Evolutionary conservation across 2,797 vertebrate genomes (phyloP).

Genomic region (Poeciliopsis turneri): DNA sequence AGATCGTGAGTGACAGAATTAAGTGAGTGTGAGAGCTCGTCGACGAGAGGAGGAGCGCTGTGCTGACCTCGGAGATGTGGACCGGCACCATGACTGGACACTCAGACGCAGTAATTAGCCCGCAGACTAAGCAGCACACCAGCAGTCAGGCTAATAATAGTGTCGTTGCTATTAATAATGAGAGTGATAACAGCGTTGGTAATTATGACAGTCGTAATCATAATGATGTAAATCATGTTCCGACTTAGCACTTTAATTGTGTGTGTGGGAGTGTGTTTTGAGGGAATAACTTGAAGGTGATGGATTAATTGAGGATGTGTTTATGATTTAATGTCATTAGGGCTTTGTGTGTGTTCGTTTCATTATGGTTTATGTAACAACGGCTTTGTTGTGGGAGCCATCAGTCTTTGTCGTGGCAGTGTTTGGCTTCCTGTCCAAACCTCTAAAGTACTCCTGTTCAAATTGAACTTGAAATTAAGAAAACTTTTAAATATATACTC

Average conservation of each 20-base stretch:
- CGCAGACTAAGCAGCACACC: slow-evolving; percentile 55
- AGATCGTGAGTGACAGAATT: slow-evolving; percentile 85
- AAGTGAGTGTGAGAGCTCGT: slow-evolving; percentile 79
- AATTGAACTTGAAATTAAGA: neutral
- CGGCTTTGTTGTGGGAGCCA: slow-evolving; percentile 45
- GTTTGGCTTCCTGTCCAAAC: slow-evolving; percentile 16
- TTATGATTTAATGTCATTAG: slow-evolving; percentile 75
- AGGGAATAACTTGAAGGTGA: slow-evolving; percentile 61
- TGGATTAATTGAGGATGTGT: slow-evolving; percentile 70
- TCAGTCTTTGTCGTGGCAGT: slow-evolving; percentile 57
- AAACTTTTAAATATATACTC: neutral
- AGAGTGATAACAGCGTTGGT: slow-evolving; percentile 72
- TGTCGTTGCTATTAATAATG: slow-evolving; percentile 80
- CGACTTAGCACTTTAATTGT: slow-evolving; percentile 69
- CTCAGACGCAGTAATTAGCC: slow-evolving; percentile 71
- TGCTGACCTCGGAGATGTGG: slow-evolving; percentile 65
- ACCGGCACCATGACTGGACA: slow-evolving; percentile 62
- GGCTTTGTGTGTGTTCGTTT: slow-evolving; percentile 49
- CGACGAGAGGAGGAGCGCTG: slow-evolving; percentile 63
- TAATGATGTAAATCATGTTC: slow-evolving; percentile 82
- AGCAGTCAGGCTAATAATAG: slow-evolving; percentile 73
- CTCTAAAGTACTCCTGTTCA: neutral
- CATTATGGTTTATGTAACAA: slow-evolving; percentile 62
- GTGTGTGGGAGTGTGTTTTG: slow-evolving; percentile 35
- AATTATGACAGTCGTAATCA: slow-evolving; percentile 81